Evolutionary conservation across 2,888 invertebrate species (phyloP).

Genomic region (Diachrysia chrysitis): DNA sequence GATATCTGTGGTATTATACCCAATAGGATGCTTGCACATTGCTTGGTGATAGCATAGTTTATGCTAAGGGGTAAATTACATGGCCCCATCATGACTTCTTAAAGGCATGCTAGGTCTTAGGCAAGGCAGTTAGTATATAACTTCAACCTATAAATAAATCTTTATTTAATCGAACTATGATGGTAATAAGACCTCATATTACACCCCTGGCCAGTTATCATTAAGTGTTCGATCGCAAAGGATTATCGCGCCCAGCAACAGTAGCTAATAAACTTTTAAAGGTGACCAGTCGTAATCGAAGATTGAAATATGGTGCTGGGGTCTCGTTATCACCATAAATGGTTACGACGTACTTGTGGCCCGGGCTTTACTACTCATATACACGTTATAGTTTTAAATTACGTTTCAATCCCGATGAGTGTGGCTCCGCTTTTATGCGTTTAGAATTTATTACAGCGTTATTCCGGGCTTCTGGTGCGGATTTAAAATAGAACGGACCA

Average conservation of each 20-base stretch:
- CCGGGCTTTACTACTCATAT: slow-evolving; percentile 55
- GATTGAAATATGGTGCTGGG: slow-evolving; percentile 52
- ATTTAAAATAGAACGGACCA: slow-evolving; percentile 21
- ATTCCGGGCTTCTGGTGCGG: slow-evolving; percentile 11
- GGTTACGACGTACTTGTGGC: slow-evolving; percentile 69
- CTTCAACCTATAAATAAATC: not conserved
- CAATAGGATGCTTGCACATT: too few relatives aligned
- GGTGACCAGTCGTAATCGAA: slow-evolving; percentile 65
- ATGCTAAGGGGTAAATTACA: too few relatives aligned
- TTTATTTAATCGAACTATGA: not conserved
- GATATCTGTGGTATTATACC: too few relatives aligned
- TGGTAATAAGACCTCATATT: not conserved
- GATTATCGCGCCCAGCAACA: slow-evolving; percentile 15
- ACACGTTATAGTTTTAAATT: slow-evolving; percentile 55
- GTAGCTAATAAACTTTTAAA: slow-evolving; percentile 65
- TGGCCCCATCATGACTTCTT: too few relatives aligned
- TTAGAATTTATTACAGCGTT: slow-evolving; percentile 36
- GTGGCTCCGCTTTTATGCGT: slow-evolving; percentile 34
- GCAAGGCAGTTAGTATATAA: too few relatives aligned
- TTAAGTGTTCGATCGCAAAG: not conserved
- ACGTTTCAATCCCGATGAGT: slow-evolving; percentile 50
- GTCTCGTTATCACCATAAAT: slow-evolving; percentile 75
- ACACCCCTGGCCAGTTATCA: not conserved
- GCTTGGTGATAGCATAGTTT: too few relatives aligned
- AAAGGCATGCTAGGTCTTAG: too few relatives aligned